Evolutionary conservation across 2,113 vertebrate species (phyloP).

Genomic region (Nibea albiflora): DNA sequence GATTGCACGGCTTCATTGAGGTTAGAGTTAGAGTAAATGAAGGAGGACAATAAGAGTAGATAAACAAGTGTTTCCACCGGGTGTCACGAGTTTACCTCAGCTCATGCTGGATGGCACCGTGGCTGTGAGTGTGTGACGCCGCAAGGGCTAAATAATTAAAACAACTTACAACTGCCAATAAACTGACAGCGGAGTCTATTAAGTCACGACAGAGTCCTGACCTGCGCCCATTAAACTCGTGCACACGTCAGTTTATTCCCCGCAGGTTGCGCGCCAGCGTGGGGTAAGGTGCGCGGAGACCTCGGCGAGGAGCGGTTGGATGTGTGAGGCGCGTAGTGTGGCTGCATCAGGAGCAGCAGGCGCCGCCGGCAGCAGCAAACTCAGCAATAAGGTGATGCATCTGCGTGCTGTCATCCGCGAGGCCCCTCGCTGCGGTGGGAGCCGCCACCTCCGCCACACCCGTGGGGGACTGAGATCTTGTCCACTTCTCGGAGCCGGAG

Average conservation of each 20-base stretch:
- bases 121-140: background rate
- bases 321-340: conserved; percentile 65
- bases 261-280: conserved; percentile 84
- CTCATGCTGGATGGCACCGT: background rate
- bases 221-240: conserved; percentile 82
- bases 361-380: conserved; percentile 66
- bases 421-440: conserved; percentile 71
- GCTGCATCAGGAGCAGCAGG: conserved; percentile 45
- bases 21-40: no score
- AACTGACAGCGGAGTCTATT: conserved; percentile 86
- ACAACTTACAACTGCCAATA: conserved; percentile 87
- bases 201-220: conserved; percentile 84
- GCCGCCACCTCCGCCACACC: conserved; percentile 65
- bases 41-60: background rate
- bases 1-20: conserved; percentile 36
- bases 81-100: background rate
- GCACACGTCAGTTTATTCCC: conserved; percentile 82
- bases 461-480: conserved; percentile 91
- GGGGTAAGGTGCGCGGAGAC: conserved; percentile 78
- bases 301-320: conserved; percentile 74
- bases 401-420: conserved; percentile 27
- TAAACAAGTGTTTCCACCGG: background rate
- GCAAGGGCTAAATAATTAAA: conserved; percentile 39
- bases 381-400: conserved; percentile 50
- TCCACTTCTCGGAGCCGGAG: conserved; percentile 91